Evolutionary conservation across 2,797 vertebrate species (phyloP).

Genomic region (Stomatorhinus walkeri): DNA sequence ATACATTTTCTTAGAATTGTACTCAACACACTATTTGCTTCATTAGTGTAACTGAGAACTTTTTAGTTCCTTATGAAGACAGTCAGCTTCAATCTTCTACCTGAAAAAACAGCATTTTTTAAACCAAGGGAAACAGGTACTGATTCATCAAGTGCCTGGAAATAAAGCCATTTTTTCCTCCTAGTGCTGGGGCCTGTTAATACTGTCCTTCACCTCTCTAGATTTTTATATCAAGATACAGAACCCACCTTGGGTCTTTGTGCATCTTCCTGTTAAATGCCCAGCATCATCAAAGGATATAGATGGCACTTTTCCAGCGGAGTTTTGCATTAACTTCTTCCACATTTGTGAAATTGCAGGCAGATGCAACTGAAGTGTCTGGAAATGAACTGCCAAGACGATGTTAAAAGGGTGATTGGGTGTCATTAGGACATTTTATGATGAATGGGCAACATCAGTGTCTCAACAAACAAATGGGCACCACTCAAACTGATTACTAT

Average conservation of each 20-base stretch:
- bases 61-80: slow-evolving; percentile 59
- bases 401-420: slow-evolving; percentile 99
- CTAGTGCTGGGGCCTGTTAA: background rate
- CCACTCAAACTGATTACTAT: slow-evolving; percentile 83
- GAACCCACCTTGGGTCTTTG: background rate
- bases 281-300: slow-evolving; percentile 79
- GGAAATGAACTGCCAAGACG: slow-evolving; percentile 99
- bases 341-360: slow-evolving; percentile 99
- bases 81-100: slow-evolving; percentile 34
- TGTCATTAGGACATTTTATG: slow-evolving; percentile 99
- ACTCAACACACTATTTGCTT: slow-evolving; percentile 62
- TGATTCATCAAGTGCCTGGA: slow-evolving; percentile 88
- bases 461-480: slow-evolving; percentile 98
- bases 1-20: background rate
- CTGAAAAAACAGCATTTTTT: slow-evolving; percentile 59
- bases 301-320: slow-evolving; percentile 41
- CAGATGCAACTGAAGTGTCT: slow-evolving; percentile 99
- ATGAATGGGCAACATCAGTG: slow-evolving; percentile 92
- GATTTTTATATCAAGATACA: slow-evolving; percentile 29
- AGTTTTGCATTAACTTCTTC: slow-evolving; percentile 92
- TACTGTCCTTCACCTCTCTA: slow-evolving; percentile 46
- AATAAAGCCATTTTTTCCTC: slow-evolving; percentile 37
- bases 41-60: slow-evolving; percentile 71
- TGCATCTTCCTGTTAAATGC: slow-evolving; percentile 53
- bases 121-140: slow-evolving; percentile 68